A percentile compares a stretch with the other conserved stretches of the same genome.
Evolutionary conservation across 2,888 invertebrate genomes (phyloP).

Genomic region (Drosophila setosimentum): DNA sequence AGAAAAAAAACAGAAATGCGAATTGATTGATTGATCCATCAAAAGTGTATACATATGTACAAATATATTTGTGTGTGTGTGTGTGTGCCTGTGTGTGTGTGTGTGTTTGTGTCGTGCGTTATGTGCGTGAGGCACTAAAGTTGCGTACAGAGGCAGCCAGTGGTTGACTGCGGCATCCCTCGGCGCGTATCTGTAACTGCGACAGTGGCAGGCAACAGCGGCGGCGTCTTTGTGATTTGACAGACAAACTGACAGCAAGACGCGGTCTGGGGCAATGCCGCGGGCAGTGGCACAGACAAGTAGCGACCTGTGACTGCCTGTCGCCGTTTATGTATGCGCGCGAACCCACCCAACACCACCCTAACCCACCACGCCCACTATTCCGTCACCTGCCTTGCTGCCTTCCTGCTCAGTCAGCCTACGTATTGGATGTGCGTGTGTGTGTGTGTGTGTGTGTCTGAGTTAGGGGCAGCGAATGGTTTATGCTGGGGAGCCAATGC

Average conservation of each 20-base stretch:
- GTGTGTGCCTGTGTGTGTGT: slow-evolving; percentile 12
- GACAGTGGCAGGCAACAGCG: slow-evolving; percentile 12
- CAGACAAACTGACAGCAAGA: slow-evolving; percentile 80
- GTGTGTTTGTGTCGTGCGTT: slow-evolving; percentile 12
- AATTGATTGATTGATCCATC: slow-evolving; percentile 82
- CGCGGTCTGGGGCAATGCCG: slow-evolving; percentile 50
- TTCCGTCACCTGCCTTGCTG: slow-evolving; percentile 6
- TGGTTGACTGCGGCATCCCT: slow-evolving; percentile 50
- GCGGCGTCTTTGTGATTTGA: slow-evolving; percentile 75
- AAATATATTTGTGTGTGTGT: slow-evolving; percentile 27
- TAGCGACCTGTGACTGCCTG: slow-evolving; percentile 73
- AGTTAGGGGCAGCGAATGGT: slow-evolving; percentile 5
- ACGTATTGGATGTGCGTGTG: slow-evolving; percentile 22
- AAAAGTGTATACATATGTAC: slow-evolving; percentile 62
- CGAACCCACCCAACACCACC: slow-evolving; percentile 20
- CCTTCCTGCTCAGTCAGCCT: slow-evolving; percentile 36
- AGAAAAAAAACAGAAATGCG: slow-evolving; percentile 42
- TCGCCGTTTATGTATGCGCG: slow-evolving; percentile 81
- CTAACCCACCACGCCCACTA: slow-evolving; percentile 10
- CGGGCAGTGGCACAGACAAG: slow-evolving; percentile 49
- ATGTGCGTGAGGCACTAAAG: slow-evolving; percentile 16
- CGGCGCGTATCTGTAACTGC: slow-evolving; percentile 61
- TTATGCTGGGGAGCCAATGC: slow-evolving; percentile 17
- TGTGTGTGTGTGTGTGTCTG: neutral
- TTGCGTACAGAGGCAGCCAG: slow-evolving; percentile 17